Conservation (phyloP, 2,888 invertebrate species). For the Dendrolimus houi region DNA sequence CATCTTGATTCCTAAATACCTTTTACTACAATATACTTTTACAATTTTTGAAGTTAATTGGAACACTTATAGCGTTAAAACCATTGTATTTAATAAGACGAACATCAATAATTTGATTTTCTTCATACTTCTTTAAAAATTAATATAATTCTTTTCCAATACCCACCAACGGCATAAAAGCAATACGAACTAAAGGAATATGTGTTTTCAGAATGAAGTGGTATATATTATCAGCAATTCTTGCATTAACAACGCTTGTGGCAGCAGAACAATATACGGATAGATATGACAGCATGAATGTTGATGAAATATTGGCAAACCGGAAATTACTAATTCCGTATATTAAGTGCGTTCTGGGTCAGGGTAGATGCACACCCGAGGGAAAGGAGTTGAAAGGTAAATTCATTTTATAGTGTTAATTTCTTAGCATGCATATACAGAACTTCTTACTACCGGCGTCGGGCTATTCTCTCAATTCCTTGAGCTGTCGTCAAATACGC, state of each 20-base stretch:
- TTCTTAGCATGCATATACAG: no score
- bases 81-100: neutral
- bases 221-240: conserved; percentile 15
- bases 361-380: conserved; percentile 81
- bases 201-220: conserved; percentile 31
- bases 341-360: conserved; percentile 80
- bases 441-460: no score
- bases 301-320: conserved; percentile 81
- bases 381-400: conserved; percentile 82
- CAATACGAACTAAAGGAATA: neutral
- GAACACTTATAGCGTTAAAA: no score
- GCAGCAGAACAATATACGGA: conserved; percentile 69
- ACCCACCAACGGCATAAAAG: neutral
- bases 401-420: conserved; percentile 12
- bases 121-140: no score
- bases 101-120: no score
- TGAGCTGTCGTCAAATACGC: no score
- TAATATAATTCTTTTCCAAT: neutral
- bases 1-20: no score
- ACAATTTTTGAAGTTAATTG: no score
- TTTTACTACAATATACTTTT: no score
- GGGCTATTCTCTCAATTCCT: no score
- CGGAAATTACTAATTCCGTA: conserved; percentile 80
- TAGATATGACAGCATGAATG: conserved; percentile 81
- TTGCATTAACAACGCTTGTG: conserved; percentile 14